A percentile compares a stretch with the other conserved stretches of the same genome.
Evolutionary conservation across 2,888 invertebrate genomes (phyloP).

Genomic region (Clivina fossor): DNA sequence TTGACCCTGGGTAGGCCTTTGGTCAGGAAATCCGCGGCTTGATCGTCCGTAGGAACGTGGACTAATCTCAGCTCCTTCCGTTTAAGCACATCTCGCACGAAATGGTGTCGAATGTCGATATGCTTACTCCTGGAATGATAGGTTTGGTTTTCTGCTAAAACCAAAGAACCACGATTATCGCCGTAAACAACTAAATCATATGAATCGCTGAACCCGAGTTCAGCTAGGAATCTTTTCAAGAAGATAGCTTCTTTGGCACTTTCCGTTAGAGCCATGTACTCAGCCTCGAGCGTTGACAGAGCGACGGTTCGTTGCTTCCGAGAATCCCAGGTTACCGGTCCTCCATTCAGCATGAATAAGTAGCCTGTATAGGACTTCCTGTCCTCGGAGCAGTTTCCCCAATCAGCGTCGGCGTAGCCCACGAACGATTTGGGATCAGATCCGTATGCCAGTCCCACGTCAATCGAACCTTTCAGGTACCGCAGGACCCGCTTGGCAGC

Average conservation of each 20-base stretch:
- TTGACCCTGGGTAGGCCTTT: conserved; percentile 2
- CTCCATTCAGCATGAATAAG: conserved; percentile 7
- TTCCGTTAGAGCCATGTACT: conserved; percentile 12
- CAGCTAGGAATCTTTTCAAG: neutral
- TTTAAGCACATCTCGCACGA: conserved; percentile 16
- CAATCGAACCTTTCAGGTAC: conserved; percentile 29
- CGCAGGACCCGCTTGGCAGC: conserved; percentile 25
- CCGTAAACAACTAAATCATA: neutral
- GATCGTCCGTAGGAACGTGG: conserved; percentile 2
- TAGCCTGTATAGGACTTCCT: conserved; percentile 40
- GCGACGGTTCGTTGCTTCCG: conserved; percentile 6
- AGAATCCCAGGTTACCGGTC: conserved; percentile 14
- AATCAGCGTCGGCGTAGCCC: conserved; percentile 44
- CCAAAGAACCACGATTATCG: conserved; percentile 9
- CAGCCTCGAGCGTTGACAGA: conserved; percentile 4
- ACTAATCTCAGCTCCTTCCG: neutral
- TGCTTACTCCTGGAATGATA: conserved; percentile 11
- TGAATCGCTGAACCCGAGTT: conserved; percentile 4
- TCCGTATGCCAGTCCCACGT: conserved; percentile 39
- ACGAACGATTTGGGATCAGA: conserved; percentile 22
- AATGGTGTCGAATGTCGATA: conserved; percentile 15
- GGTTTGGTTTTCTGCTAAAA: conserved; percentile 4
- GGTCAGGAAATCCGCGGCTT: conserved; percentile 8
- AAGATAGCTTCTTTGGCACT: conserved; percentile 11
- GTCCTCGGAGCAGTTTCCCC: conserved; percentile 34